Base-by-base conservation (phyloP, 2,113 vertebrate species). In the Rhinogobius similis region DNA sequence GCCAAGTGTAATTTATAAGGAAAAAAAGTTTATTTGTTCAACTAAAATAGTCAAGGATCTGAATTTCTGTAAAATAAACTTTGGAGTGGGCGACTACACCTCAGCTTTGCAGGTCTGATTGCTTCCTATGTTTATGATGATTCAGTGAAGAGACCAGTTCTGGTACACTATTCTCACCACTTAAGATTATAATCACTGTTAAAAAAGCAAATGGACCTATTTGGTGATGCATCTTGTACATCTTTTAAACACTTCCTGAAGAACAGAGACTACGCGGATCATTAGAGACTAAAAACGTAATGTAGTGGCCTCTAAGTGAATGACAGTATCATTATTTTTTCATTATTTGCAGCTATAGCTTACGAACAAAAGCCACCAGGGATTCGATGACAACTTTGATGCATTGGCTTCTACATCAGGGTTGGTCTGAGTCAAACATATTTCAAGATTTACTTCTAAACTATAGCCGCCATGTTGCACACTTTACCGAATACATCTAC, bases 381-480 rank as follows among this genome's bases (percentile, higher is more conserved):
- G 32, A 61, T 59, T 59, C 20, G 16, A 29, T 59, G 52, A 55
- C 56, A 59, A 59, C 24, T 59, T 32, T 58, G 55, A 29, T 58
- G 55, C 58, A 61, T 36, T 61, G 20, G 58, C 32, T 36, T 36
- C 29, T 61, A 38, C 58, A 12, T 9, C 27, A 61, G 29, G 29
- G 29, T 36, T 11, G 21, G 27, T 18, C 58, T 26, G 21, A 61
- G 29, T 36, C 14, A 61, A 61, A 61, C 7, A 20, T 21, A n/a
- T n/a, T 36, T 36, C 58, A 38, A 36, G 29, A 18, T 58, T 61
- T 32, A 32, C 14, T 32, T 56, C 24, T 56, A 56, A 56, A 56
- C 14, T 26, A 56, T 6, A 58, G 26, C 26, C 5, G 3, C 26
- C 23, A 59, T 14, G 20, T 10, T 36, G 58, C 27, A 36, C 58